Evolutionary conservation across 2,113 vertebrate species (phyloP).

Genomic region (Nesoenas mayeri): DNA sequence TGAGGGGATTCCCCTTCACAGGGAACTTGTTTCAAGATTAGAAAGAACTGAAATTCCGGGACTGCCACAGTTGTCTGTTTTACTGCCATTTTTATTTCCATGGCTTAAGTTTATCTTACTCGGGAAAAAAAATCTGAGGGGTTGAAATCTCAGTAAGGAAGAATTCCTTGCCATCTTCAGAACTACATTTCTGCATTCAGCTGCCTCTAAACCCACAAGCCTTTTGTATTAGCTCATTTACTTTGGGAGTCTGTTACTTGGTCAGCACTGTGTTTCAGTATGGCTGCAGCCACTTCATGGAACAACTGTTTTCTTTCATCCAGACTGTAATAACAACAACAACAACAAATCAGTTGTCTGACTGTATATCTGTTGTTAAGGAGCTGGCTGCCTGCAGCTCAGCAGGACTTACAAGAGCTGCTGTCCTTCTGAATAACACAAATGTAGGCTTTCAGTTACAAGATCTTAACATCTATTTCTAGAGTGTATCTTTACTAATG

Average conservation of each 20-base stretch:
- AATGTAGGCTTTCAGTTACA: not conserved
- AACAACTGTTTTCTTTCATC: not conserved
- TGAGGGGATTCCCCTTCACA: not conserved
- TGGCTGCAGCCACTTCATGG: not conserved
- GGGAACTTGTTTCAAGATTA: not conserved
- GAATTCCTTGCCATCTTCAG: not conserved
- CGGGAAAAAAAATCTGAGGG: not conserved
- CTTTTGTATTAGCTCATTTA: not conserved
- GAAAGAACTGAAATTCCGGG: not conserved
- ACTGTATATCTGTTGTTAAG: not conserved
- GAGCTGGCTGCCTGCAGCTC: not conserved
- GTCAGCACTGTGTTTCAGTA: not conserved
- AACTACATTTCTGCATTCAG: not conserved
- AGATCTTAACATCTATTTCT: not conserved
- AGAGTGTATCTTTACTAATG: not conserved
- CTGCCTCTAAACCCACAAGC: not conserved
- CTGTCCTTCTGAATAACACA: not conserved
- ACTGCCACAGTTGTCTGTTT: not conserved
- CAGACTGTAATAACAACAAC: not conserved
- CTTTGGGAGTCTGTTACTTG: not conserved
- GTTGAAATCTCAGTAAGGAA: not conserved
- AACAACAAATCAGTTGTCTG: not conserved
- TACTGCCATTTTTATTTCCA: not conserved
- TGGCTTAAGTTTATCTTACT: not conserved
- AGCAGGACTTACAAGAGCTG: not conserved